Conservation (phyloP, 2,797 vertebrate species). For the Sitta carolinensis region DNA sequence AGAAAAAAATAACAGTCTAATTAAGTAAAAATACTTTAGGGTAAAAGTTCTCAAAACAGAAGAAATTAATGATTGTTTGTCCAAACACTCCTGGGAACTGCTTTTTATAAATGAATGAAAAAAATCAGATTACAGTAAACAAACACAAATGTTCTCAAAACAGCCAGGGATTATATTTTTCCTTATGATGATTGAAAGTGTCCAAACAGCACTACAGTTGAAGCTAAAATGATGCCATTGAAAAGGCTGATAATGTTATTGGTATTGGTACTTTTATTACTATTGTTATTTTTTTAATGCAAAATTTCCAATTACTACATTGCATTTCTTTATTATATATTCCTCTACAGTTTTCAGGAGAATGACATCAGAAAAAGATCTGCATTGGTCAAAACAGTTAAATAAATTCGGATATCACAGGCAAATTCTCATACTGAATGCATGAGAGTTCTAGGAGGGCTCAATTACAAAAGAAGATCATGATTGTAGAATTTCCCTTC, state of each 20-base stretch:
- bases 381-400: not conserved
- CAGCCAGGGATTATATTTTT: not conserved
- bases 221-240: not conserved
- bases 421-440: not conserved
- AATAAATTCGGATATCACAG: not conserved
- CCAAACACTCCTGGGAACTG: not conserved
- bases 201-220: not conserved
- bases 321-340: not conserved
- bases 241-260: not conserved
- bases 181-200: not conserved
- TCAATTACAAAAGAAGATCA: not conserved
- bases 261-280: not conserved
- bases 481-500: not conserved
- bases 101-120: not conserved
- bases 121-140: not conserved
- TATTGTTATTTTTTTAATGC: not conserved
- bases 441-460: not conserved
- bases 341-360: not conserved
- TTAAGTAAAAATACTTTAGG: not conserved
- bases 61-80: not conserved
- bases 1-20: not conserved
- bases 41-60: not conserved
- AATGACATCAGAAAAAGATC: not conserved
- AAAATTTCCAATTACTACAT: not conserved
- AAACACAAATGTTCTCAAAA: not conserved